Evolutionary conservation across 64 coral and sea anemone genomes (phyloP).

Genomic region (Actinia equina): DNA sequence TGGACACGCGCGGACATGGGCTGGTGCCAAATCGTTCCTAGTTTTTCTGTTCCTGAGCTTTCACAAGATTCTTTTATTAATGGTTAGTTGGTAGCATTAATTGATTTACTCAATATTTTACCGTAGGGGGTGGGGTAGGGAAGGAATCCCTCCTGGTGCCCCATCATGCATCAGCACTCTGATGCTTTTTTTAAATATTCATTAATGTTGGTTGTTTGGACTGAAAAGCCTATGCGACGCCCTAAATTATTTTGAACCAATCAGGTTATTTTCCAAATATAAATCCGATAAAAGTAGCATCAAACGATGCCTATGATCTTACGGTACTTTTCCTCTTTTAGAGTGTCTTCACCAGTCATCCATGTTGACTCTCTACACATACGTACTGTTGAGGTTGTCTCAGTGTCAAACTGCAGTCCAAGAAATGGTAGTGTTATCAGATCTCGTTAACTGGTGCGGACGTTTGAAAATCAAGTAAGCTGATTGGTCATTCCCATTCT

Average conservation of each 20-base stretch:
- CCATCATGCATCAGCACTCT: no score
- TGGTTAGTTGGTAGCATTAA: slow-evolving; percentile 13
- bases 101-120: neutral
- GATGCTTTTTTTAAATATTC: no score
- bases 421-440: slow-evolving; percentile 63
- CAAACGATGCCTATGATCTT: no score
- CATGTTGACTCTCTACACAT: slow-evolving; percentile 68
- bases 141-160: neutral
- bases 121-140: neutral
- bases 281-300: no score
- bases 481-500: neutral
- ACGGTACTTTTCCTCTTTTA: neutral
- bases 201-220: no score
- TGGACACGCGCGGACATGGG: slow-evolving; percentile 25
- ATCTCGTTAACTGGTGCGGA: slow-evolving; percentile 67
- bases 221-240: no score
- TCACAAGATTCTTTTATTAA: slow-evolving; percentile 89
- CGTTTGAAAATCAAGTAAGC: slow-evolving; percentile 56
- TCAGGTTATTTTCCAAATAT: no score
- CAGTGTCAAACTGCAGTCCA: slow-evolving; percentile 71
- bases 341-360: slow-evolving; percentile 59
- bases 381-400: slow-evolving; percentile 69
- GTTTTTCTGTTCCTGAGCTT: slow-evolving; percentile 85
- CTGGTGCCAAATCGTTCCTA: slow-evolving; percentile 72
- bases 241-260: no score